Evolutionary conservation across 2,888 invertebrate genomes (phyloP).

Genomic region (Yponomeuta cagnagella): DNA sequence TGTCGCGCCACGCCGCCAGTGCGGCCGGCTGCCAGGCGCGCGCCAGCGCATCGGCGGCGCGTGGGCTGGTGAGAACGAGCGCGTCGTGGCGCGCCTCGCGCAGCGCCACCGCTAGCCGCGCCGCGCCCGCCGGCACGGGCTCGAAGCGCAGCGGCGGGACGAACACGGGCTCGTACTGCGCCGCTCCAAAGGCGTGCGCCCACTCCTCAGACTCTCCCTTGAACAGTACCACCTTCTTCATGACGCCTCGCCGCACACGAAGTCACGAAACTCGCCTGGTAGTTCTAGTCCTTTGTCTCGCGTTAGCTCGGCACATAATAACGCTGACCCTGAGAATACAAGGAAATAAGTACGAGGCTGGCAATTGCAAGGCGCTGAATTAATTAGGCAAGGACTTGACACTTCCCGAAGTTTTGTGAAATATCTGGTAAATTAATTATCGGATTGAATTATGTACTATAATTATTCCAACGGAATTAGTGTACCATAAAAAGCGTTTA

Average conservation of each 20-base stretch:
- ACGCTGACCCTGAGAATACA: slow-evolving; percentile 43
- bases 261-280: neutral
- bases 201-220: slow-evolving; percentile 62
- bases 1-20: slow-evolving; percentile 50
- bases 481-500: too few species aligned
- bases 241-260: slow-evolving; percentile 23
- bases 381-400: slow-evolving; percentile 17
- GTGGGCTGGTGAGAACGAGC: slow-evolving; percentile 54
- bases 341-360: slow-evolving; percentile 31
- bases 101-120: slow-evolving; percentile 38
- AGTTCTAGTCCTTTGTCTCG: slow-evolving; percentile 22
- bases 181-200: slow-evolving; percentile 43
- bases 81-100: slow-evolving; percentile 38
- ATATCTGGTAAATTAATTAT: neutral
- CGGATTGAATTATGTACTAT: neutral
- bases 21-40: slow-evolving; percentile 52
- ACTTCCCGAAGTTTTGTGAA: slow-evolving; percentile 17
- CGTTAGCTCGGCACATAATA: slow-evolving; percentile 27
- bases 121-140: slow-evolving; percentile 33
- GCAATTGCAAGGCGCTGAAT: slow-evolving; percentile 27
- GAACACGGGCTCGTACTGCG: slow-evolving; percentile 47
- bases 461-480: neutral
- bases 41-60: slow-evolving; percentile 55
- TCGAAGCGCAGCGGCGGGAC: slow-evolving; percentile 61
- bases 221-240: slow-evolving; percentile 62